phyloP scores from a whole-genome alignment of 2,113 vertebrate species.

The Poicephalus meyeri region DNA sequence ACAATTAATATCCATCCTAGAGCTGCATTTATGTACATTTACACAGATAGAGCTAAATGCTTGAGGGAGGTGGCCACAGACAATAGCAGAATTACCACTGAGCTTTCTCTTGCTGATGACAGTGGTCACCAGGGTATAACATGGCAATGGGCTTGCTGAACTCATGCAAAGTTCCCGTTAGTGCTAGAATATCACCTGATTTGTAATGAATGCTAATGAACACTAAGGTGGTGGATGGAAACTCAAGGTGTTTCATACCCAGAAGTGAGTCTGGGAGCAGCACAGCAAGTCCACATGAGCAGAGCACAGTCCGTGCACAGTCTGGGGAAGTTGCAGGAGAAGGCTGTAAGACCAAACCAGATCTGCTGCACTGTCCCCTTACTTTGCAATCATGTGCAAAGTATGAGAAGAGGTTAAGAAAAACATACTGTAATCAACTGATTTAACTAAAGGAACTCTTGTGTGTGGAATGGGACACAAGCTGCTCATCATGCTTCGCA shows the following conservation, averaged over 20 bases:
- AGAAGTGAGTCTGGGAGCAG: not conserved
- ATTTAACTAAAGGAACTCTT: not conserved
- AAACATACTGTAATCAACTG: not conserved
- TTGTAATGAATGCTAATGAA: not conserved
- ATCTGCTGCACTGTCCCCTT: not conserved
- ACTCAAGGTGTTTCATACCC: not conserved
- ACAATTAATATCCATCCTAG: not conserved
- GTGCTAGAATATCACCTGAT: not conserved
- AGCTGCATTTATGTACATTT: not conserved
- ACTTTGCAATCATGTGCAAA: not conserved
- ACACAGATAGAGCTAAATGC: not conserved
- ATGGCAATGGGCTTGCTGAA: not conserved
- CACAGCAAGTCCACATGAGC: not conserved
- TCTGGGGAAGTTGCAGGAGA: not conserved
- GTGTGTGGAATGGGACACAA: not conserved
- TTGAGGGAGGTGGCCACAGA: not conserved
- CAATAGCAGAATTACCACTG: not conserved
- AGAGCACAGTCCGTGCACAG: not conserved
- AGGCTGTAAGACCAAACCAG: not conserved
- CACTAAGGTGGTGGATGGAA: not conserved
- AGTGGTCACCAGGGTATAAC: not conserved
- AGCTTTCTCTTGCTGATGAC: not conserved
- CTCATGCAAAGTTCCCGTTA: not conserved
- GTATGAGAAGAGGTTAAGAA: not conserved
- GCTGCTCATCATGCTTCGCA: accelerated